Evolutionary conservation across 2,113 vertebrate species (phyloP), one percentile per base, ranked within the genome.

Genomic region (Ctenomys sociabilis): DNA sequence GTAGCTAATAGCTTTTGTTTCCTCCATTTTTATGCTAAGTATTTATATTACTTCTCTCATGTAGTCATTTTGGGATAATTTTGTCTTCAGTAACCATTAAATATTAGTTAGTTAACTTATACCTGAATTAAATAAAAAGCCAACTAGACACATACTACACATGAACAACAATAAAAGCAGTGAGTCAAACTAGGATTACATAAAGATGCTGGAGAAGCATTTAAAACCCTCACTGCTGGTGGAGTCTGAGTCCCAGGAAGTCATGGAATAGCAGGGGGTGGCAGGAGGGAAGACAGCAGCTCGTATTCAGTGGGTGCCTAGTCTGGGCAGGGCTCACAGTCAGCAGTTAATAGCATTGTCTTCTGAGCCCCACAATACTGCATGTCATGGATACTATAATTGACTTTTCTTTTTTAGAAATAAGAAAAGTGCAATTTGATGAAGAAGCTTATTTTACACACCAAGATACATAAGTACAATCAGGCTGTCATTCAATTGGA

Each of bases 51-150:
- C 4, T 10, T 78, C 9, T 95, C 43, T 70, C 72, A 59, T 84
- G 2, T 32, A 70, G 45, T 13, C 43, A 91, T 73, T 95, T 85
- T 85, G 52, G 21, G 68, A 45, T 4, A 81, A 81, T 88, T 88
- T 83, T 82, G 5, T 40, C 78, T 45, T 78, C 85, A 14, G 13
- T 66, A 30, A 61, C 28, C 14, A 49, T 70, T 70, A 70, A 70
- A 70, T 28, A 19, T 32, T 21, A 7, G 30, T 35, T 93, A 19
- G 14, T 80, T 35, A 61, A 9, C 64, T 68, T 70, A 70, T 70
- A 28, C 21, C 19, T 30, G 21, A 88, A 95, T 89, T 82, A 94
- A 94, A 72, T 72, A 1, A 61, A 95, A 94, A 91, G 24, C 12
- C 85, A 89, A 83, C 13, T 30, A 32, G 40, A 63, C 7, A 52